Base-by-base conservation (phyloP, 2,888 invertebrate species). In the Crossocerus cetratus region DNA sequence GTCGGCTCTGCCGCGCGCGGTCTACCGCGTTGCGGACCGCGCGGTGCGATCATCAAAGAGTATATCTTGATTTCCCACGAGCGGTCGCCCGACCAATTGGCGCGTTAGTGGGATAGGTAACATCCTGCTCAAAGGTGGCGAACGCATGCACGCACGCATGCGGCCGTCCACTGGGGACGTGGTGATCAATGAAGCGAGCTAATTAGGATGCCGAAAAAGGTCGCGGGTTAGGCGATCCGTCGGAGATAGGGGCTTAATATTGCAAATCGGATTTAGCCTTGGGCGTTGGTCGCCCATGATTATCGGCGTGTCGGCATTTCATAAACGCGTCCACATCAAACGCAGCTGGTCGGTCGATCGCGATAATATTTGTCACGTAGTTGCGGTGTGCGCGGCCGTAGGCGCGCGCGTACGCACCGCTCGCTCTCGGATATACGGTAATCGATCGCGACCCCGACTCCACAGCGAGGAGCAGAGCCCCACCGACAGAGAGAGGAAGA, bases 301-400 rank as follows among this genome's bases (percentile, higher is more conserved):
- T 83, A 83, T 84, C 80, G 80, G 76, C 80, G 83, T 76, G 82
- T 73, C 84, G 78, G 77, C 80, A 78, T 81, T 81, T 84, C 82
- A 84, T 82, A 83, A 84, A 83, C 83, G 82, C 72, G 78, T 79
- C 83, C 83, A 84, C 84, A 84, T 84, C 84, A 84, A 84, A 84
- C 80, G 80, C 76, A 73, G 80, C 80, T 74, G 72, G 69, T 77
- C 74, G 82, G 80, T 82, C 81, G 79, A 76, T 82, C 83, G 79
- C 77, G 80, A 81, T 83, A 84, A 84, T 81, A 82, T 83, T 84
- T 84, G 83, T 82, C 82, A 77, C 83, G 83, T 81, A 82, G 83
- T 82, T 82, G 82, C 78, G 82, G 81, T 79, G 71, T 32, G 32
- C 78, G 74, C 73, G 74, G 78, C 77, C 66, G 67, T 66, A 75